These are phyloP conservation scores for Xestobium rufovillosum DNA, from an alignment of 2,888 invertebrate genomes.

Conservation along the genomic window DNA sequence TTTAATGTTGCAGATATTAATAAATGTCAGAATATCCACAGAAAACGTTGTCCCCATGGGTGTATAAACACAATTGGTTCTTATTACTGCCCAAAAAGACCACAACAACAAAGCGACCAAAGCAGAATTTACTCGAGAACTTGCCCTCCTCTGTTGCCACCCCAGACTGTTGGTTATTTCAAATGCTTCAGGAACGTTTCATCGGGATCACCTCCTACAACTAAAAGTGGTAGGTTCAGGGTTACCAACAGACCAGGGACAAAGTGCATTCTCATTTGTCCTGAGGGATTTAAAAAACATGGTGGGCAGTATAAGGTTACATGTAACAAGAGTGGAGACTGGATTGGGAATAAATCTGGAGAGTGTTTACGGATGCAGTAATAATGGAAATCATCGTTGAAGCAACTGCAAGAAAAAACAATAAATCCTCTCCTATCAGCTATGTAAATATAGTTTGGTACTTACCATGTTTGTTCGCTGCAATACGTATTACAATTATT, in stretches of 20 bases:
- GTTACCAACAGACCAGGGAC: conserved; percentile 44
- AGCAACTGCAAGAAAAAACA: no score
- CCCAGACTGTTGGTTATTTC: conserved; percentile 44
- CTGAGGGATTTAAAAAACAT: conserved; percentile 40
- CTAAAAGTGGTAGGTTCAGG: conserved; percentile 33
- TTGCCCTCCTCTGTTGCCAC: conserved; percentile 44
- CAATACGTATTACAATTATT: no score
- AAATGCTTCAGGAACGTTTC: conserved; percentile 39
- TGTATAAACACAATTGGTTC: conserved; percentile 62
- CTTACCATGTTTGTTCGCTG: no score
- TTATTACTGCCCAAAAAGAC: conserved; percentile 43
- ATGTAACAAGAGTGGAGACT: conserved; percentile 42
- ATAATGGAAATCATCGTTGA: conserved; percentile 6
- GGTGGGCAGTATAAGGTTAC: conserved; percentile 44
- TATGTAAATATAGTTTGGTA: no score
- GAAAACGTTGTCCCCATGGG: conserved; percentile 40
- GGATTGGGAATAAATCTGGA: conserved; percentile 44
- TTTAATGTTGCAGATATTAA: conserved; percentile 48
- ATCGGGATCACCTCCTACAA: conserved; percentile 21
- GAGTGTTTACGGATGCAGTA: conserved; percentile 42
- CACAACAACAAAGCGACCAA: conserved; percentile 26
- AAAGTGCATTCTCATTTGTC: conserved; percentile 45
- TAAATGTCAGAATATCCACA: conserved; percentile 50
- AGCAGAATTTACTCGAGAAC: conserved; percentile 31
- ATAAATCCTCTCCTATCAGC: no score